A percentile compares a stretch with the other conserved stretches of the same genome.
Evolutionary conservation across 2,888 invertebrate species (phyloP).

Genomic region (Mongoloraphidia duomilia): DNA sequence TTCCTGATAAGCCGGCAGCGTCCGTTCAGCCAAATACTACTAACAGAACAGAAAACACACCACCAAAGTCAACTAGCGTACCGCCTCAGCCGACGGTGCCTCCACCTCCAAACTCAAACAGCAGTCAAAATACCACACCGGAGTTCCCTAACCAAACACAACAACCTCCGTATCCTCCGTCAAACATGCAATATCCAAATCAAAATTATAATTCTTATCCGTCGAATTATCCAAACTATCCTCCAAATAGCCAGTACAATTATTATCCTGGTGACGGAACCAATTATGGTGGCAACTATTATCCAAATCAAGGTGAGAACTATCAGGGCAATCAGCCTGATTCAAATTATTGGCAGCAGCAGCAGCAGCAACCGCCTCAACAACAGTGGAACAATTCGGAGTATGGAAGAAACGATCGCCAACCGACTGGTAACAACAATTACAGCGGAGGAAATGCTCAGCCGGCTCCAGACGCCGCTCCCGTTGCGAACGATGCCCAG

Average conservation of each 20-base stretch:
- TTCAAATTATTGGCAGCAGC: constrained; percentile 6
- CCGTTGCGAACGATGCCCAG: too few species aligned
- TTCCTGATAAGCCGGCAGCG: constrained; percentile 30
- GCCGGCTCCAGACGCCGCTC: too few species aligned
- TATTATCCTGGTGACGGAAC: constrained; percentile 18
- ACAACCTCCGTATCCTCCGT: constrained; percentile 6
- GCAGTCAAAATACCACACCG: not conserved
- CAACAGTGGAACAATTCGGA: not conserved
- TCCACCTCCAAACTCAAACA: constrained; percentile 1
- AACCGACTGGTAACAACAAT: too few species aligned
- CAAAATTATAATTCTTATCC: not conserved
- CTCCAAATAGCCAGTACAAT: constrained; percentile 4
- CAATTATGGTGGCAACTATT: constrained; percentile 17
- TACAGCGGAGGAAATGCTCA: too few species aligned
- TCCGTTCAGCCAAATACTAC: constrained; percentile 34
- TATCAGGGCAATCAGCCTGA: constrained; percentile 17
- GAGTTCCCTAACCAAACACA: constrained; percentile 1
- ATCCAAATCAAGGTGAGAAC: constrained; percentile 20
- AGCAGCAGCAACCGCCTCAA: constrained; percentile 7
- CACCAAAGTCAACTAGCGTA: constrained; percentile 8
- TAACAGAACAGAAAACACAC: constrained; percentile 10
- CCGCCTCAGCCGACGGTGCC: constrained; percentile 9
- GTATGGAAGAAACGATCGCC: too few species aligned
- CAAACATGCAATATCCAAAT: constrained; percentile 2
- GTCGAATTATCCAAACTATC: constrained; percentile 8